Evolutionary conservation across 2,888 invertebrate genomes (phyloP), one percentile per base, ranked within the genome.

Genomic region (Esperia sulphurella): DNA sequence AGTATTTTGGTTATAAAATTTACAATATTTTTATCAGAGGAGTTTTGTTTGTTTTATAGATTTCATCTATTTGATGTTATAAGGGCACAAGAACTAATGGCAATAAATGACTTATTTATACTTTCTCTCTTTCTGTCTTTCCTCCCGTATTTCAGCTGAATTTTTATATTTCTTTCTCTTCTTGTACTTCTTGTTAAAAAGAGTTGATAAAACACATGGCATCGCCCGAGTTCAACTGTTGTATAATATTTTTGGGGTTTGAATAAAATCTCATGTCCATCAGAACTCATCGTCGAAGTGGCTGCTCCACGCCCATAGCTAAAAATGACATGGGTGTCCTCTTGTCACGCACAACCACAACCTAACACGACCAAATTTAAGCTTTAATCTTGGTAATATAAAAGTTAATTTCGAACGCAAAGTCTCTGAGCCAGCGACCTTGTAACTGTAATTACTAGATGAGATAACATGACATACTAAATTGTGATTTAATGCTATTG

Each of bases 291-390:
- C 58, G 59, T 50, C 63, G 55, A 62, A 66, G 63, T 65, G 65
- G 35, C 59, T 50, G 54, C 54, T 62, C 72, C 78, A 65, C 79
- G 67, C 81, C 79, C 76, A 70, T 65, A 59, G 68, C 68, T 61
- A 51, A 69, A 74, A 79, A 79, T 75, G 71, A 80, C 71, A 77
- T 72, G 78, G 80, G 78, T 75, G 77, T 77, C 73, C 74, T 68
- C 71, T 67, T 54, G 81, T 81, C 83, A 83, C 83, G 83, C 83
- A 79, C 73, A 68, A n/a, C 57, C 55, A 61, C 52, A 53, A 54
- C 53, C 43, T 52, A 5, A 21, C 21, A 49, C 50, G 52, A 52
- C 52, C n/a, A 71, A 68, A 65, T 3, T 59, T 58, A 63, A 61
- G 61, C 73, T 62, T 55, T 75, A 64, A 54, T 51, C 45, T 48